Evolutionary conservation across 2,797 vertebrate species (phyloP).

Genomic region (Carapus acus): DNA sequence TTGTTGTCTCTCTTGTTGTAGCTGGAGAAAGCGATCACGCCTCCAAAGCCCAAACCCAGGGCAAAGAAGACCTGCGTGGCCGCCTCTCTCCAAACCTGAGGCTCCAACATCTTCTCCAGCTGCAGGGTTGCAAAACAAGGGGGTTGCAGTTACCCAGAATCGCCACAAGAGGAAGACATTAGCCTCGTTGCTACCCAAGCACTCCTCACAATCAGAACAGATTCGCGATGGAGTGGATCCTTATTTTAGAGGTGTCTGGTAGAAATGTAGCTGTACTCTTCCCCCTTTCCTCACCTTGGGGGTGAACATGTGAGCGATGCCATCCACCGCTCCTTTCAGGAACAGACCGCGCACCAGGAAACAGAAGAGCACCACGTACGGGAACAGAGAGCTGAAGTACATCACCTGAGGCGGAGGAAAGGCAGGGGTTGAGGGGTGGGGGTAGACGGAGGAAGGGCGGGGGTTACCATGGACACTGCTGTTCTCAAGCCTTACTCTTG

Average conservation of each 20-base stretch:
- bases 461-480: slow-evolving; percentile 60
- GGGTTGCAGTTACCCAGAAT: background rate
- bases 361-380: slow-evolving; percentile 93
- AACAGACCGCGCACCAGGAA: slow-evolving; percentile 90
- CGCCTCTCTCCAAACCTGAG: slow-evolving; percentile 95
- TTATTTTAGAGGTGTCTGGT: no score
- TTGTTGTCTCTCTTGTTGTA: slow-evolving; percentile 99
- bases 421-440: slow-evolving; percentile 19
- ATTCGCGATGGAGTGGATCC: background rate
- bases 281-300: slow-evolving; percentile 80
- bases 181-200: background rate
- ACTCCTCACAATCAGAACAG: slow-evolving; percentile 1
- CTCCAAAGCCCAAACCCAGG: slow-evolving; percentile 91
- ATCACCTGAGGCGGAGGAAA: slow-evolving; percentile 80
- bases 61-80: slow-evolving; percentile 98
- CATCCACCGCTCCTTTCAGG: slow-evolving; percentile 88
- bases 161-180: slow-evolving; percentile 59
- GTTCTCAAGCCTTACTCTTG: slow-evolving; percentile 38
- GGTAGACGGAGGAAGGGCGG: slow-evolving; percentile 3
- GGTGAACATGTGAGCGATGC: slow-evolving; percentile 97
- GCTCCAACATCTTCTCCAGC: slow-evolving; percentile 98
- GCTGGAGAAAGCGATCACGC: slow-evolving; percentile 97
- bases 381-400: slow-evolving; percentile 99
- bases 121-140: slow-evolving; percentile 39
- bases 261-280: no score